Percentiles rank a stretch among this genome's conserved stretches.
Conservation (phyloP, 2,888 invertebrate genomes). For the Napeogenes sylphis region DNA sequence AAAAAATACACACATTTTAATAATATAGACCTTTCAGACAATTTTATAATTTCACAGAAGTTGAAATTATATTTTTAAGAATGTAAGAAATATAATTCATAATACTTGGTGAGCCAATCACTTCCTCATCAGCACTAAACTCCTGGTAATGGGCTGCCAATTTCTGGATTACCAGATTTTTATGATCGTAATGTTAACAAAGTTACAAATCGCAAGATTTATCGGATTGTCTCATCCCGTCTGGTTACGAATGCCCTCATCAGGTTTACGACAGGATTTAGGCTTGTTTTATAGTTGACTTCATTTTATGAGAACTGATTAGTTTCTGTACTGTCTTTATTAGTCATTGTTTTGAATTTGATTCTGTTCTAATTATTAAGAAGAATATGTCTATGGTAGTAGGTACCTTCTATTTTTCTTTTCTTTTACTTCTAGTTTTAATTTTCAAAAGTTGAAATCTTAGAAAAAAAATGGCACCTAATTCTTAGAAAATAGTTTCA, state of each 20-base stretch:
- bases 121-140: neutral
- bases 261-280: slow-evolving; percentile 53
- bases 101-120: neutral
- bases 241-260: slow-evolving; percentile 58
- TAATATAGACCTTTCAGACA: too few species aligned
- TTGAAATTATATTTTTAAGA: neutral
- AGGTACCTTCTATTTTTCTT: neutral
- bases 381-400: neutral
- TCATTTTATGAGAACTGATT: slow-evolving; percentile 55
- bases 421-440: neutral
- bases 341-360: slow-evolving; percentile 4
- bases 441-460: too few species aligned
- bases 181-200: slow-evolving; percentile 41
- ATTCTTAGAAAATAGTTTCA: too few species aligned
- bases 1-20: slow-evolving; percentile 9
- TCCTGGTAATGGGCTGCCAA: slow-evolving; percentile 17
- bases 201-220: slow-evolving; percentile 53
- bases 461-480: too few species aligned
- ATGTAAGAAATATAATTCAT: neutral
- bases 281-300: slow-evolving; percentile 54
- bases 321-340: slow-evolving; percentile 33
- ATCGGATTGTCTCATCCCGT: slow-evolving; percentile 46
- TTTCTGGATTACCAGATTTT: slow-evolving; percentile 30
- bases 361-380: neutral
- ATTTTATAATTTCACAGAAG: too few species aligned